These are phyloP conservation scores for Eubucco bourcierii DNA, from an alignment of 2,113 vertebrate genomes.

Conservation along the genomic window DNA sequence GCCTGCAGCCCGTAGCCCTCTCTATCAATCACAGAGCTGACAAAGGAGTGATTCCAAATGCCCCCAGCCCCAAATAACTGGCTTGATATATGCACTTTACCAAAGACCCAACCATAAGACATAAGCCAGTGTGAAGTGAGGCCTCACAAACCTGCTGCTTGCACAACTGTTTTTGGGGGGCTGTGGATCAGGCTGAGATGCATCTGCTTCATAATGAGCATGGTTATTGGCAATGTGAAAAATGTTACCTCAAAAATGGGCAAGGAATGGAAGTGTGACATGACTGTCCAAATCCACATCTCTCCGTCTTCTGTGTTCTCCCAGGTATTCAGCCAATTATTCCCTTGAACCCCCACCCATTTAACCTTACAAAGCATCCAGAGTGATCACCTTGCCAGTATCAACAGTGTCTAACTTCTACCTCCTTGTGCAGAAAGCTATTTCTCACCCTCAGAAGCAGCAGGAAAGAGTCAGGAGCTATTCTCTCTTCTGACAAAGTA, in stretches of 20 bases:
- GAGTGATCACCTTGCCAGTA: not conserved
- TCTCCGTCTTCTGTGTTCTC: not conserved
- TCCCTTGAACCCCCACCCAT: not conserved
- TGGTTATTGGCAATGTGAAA: not conserved
- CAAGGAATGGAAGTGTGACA: not conserved
- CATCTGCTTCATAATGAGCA: accelerated
- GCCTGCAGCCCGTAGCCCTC: not conserved
- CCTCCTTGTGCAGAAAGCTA: not conserved
- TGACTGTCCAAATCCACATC: not conserved
- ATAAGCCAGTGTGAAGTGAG: accelerated
- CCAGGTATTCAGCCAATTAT: not conserved
- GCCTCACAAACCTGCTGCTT: not conserved
- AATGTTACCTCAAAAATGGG: not conserved
- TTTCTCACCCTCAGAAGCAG: not conserved
- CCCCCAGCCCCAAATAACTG: not conserved
- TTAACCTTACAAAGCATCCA: not conserved
- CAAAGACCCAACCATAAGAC: not conserved
- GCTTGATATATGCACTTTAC: not conserved
- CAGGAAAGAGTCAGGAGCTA: not conserved
- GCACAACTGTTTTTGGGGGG: not conserved
- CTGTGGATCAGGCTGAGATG: not conserved
- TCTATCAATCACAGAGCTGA: not conserved
- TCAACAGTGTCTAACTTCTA: not conserved
- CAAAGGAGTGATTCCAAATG: not conserved
- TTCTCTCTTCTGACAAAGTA: not conserved